phyloP scores from a whole-genome alignment of 1,140 invertebrate species.

The Eueides isabella region DNA sequence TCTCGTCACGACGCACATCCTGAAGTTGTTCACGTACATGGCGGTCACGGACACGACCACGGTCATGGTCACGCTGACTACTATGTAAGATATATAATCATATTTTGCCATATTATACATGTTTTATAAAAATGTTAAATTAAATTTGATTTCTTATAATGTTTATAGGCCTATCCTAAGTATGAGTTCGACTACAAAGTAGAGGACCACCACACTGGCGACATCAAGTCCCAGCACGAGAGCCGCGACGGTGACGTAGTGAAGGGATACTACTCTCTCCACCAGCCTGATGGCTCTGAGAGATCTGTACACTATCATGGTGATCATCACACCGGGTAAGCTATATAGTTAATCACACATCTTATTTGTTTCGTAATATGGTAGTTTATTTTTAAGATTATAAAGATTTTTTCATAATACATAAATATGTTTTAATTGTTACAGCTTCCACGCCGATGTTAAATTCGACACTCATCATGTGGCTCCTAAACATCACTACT shows the following conservation, averaged over 20 bases:
- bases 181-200: constrained; percentile 4
- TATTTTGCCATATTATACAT: too few species aligned
- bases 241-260: background rate
- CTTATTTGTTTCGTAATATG: too few species aligned
- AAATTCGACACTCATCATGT: background rate
- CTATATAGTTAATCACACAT: background rate
- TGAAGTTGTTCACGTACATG: constrained; percentile 35
- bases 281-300: constrained; percentile 2
- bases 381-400: too few species aligned
- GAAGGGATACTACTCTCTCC: constrained; percentile 6
- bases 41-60: constrained; percentile 48
- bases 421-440: background rate
- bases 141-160: background rate
- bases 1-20: constrained; percentile 43
- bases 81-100: too few species aligned
- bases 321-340: background rate
- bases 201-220: background rate
- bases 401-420: too few species aligned
- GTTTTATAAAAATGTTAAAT: too few species aligned
- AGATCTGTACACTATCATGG: constrained; percentile 1
- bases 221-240: background rate
- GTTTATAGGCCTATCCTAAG: background rate
- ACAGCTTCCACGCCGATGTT: background rate
- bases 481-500: background rate
- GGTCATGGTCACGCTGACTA: constrained; percentile 57